These are phyloP conservation scores for Parnassius mnemosyne DNA, from an alignment of 2,888 invertebrate species.

Conservation along the genomic window DNA sequence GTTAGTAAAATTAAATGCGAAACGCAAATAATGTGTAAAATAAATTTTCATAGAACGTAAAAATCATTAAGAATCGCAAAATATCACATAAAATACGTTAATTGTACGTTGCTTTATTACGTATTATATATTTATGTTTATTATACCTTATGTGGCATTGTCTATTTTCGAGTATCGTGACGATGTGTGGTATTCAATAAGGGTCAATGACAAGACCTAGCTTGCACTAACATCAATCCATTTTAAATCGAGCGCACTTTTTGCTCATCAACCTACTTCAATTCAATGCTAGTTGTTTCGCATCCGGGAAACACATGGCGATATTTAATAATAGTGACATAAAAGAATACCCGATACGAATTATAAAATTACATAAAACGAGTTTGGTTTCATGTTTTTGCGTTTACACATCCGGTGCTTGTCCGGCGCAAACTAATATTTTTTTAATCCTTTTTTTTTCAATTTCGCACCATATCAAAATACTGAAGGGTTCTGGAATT, in stretches of 20 bases:
- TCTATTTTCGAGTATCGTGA: conserved; percentile 44
- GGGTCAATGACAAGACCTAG: conserved; percentile 78
- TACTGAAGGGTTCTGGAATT: conserved; percentile 25
- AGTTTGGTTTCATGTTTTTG: conserved; percentile 46
- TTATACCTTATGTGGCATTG: neutral
- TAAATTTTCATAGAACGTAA: too few relatives aligned
- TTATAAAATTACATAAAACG: conserved; percentile 38
- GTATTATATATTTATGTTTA: too few relatives aligned
- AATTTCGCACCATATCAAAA: conserved; percentile 29
- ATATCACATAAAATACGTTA: too few relatives aligned
- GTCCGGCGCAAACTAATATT: conserved; percentile 30
- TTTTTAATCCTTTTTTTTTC: conserved; percentile 24
- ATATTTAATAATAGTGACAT: conserved; percentile 29
- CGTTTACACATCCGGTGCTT: conserved; percentile 37
- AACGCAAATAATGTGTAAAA: too few relatives aligned
- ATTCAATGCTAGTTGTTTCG: conserved; percentile 23
- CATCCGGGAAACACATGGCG: conserved; percentile 34
- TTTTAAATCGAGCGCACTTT: conserved; percentile 40
- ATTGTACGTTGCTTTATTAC: too few relatives aligned
- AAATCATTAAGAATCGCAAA: too few relatives aligned
- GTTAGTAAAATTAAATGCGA: too few relatives aligned
- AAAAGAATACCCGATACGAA: conserved; percentile 33
- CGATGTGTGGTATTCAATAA: conserved; percentile 69
- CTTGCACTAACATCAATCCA: conserved; percentile 55
- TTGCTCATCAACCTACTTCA: conserved; percentile 31